Percentiles rank a stretch among this genome's conserved stretches.
Conservation (phyloP, 2,113 vertebrate genomes). For the Bufo bufo region DNA sequence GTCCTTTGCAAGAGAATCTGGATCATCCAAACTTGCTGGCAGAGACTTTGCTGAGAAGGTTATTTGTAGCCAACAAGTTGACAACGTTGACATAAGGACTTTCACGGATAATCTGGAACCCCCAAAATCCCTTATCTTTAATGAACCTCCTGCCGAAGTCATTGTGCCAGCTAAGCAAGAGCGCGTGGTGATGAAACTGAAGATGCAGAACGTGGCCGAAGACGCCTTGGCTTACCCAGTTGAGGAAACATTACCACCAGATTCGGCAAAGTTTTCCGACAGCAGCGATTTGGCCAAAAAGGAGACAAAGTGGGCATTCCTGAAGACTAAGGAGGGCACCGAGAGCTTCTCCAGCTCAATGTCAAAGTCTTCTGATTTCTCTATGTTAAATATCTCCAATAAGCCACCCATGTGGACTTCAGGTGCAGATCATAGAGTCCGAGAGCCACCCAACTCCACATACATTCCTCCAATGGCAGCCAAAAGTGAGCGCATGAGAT, state of each 20-base stretch:
- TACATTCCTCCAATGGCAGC: constrained; percentile 65
- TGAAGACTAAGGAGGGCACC: neutral
- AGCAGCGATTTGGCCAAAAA: neutral
- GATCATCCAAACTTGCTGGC: neutral
- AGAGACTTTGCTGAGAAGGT: neutral
- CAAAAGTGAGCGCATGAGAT: fast-evolving
- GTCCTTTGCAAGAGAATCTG: constrained; percentile 65
- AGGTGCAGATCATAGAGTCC: constrained; percentile 2
- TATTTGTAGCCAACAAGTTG: neutral
- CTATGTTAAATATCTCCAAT: constrained; percentile 55
- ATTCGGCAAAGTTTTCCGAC: neutral
- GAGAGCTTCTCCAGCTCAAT: neutral
- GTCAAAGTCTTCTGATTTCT: constrained; percentile 46
- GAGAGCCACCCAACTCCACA: constrained; percentile 70
- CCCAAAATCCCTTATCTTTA: neutral
- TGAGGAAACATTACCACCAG: constrained; percentile 41
- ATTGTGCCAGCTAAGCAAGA: neutral
- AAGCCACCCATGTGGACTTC: constrained; percentile 23
- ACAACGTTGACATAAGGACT: neutral
- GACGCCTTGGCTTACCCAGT: constrained; percentile 27
- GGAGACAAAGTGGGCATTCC: neutral
- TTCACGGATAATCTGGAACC: neutral
- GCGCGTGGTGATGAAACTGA: constrained; percentile 37
- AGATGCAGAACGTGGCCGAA: constrained; percentile 15
- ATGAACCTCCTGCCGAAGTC: neutral